These are phyloP conservation scores for Sminthopsis crassicaudata DNA, from an alignment of 2,113 vertebrate species.

Conservation along the genomic window DNA sequence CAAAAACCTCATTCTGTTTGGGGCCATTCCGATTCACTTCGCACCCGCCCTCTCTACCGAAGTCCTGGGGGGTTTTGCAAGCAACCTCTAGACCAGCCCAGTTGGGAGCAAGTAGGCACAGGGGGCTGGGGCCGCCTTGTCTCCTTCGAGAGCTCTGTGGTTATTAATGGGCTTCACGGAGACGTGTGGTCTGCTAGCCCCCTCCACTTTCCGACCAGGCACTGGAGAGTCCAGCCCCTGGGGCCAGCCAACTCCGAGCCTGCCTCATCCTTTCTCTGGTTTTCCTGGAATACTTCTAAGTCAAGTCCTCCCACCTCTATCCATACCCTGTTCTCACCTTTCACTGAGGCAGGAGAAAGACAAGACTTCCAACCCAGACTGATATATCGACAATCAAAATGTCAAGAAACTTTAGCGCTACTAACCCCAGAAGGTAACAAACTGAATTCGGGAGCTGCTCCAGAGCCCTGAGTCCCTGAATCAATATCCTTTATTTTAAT, in stretches of 20 bases:
- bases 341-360: neutral
- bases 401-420: neutral
- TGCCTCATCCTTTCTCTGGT: neutral
- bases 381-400: neutral
- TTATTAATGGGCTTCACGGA: constrained; percentile 78
- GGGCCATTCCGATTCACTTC: neutral
- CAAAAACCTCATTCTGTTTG: neutral
- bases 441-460: neutral
- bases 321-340: neutral
- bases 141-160: constrained; percentile 41
- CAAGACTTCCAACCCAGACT: neutral
- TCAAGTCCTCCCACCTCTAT: neutral
- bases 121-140: neutral
- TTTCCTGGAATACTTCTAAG: neutral
- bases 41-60: neutral
- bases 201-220: constrained; percentile 14
- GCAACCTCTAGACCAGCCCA: neutral
- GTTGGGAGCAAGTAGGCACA: neutral
- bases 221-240: neutral
- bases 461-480: neutral
- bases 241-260: neutral
- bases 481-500: neutral
- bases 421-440: neutral
- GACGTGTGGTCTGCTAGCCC: constrained; percentile 70
- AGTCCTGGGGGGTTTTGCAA: neutral